phyloP scores from a whole-genome alignment of 2,113 vertebrate species.

The Mellivora capensis region DNA sequence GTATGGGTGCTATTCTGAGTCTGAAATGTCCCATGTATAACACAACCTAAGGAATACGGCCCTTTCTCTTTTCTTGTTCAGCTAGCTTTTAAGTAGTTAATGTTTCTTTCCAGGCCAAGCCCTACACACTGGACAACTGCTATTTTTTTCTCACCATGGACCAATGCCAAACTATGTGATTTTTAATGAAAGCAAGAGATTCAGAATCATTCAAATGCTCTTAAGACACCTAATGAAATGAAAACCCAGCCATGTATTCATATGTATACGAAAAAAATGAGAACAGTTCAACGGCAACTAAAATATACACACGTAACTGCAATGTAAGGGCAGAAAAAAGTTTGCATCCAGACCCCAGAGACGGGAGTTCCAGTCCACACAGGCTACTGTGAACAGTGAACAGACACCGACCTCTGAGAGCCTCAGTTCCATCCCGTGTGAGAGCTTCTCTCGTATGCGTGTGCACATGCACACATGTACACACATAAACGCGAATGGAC shows the following conservation, averaged over 20 bases:
- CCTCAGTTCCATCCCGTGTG: background rate
- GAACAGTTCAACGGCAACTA: background rate
- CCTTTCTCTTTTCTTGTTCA: background rate
- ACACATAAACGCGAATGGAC: background rate
- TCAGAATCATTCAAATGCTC: background rate
- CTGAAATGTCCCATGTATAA: background rate
- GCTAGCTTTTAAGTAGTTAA: background rate
- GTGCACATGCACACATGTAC: background rate
- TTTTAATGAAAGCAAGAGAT: slow-evolving; percentile 7
- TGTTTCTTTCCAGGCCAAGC: background rate
- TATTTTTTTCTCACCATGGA: background rate
- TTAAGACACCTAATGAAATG: background rate
- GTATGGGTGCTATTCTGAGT: background rate
- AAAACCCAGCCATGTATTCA: background rate
- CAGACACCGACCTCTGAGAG: background rate
- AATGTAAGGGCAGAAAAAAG: background rate
- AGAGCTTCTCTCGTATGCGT: background rate
- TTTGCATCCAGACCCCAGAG: background rate
- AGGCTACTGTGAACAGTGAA: background rate
- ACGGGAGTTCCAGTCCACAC: background rate
- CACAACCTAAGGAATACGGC: background rate
- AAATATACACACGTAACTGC: background rate
- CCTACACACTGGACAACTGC: background rate
- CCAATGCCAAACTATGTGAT: background rate
- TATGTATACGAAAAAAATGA: background rate